A percentile compares a stretch with the other conserved stretches of the same genome.
Conservation (phyloP, 2,888 invertebrate genomes). For the Teinopalpus imperialis region DNA sequence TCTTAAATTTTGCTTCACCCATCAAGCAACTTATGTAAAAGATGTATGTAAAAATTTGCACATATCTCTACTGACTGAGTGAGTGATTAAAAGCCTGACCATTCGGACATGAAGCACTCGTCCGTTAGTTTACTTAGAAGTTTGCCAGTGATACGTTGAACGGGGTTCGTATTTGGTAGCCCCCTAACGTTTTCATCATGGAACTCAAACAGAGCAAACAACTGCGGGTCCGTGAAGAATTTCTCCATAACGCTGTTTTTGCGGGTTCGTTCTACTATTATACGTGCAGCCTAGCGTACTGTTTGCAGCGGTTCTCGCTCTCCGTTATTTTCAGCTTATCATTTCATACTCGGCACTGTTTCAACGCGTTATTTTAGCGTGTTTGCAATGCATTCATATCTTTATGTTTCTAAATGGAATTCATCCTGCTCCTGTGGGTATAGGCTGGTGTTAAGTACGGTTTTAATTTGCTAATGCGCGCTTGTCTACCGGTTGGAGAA, state of each 20-base stretch:
- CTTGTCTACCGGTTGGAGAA: no score
- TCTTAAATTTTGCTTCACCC: no score
- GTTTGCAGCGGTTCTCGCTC: constrained; percentile 19
- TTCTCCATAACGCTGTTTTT: constrained; percentile 35
- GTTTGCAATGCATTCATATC: constrained; percentile 25
- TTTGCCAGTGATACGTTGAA: background rate
- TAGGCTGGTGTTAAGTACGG: constrained; percentile 1
- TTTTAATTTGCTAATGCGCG: constrained; percentile 26
- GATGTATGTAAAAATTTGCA: no score
- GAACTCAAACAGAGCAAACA: constrained; percentile 20
- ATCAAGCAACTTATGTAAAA: no score
- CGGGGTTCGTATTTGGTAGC: constrained; percentile 3
- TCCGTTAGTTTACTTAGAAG: constrained; percentile 5
- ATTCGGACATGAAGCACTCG: background rate
- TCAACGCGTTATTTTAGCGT: constrained; percentile 21
- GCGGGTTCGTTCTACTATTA: constrained; percentile 34
- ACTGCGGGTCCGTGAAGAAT: constrained; percentile 18
- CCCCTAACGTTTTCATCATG: constrained; percentile 4
- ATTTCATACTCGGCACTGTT: constrained; percentile 16
- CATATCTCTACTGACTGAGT: no score
- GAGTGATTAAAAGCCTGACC: constrained; percentile 9
- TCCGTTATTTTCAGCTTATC: constrained; percentile 23
- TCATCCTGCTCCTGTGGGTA: background rate
- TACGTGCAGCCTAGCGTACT: constrained; percentile 32
- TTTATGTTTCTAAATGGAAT: constrained; percentile 21